These are phyloP conservation scores for Diploptera punctata DNA, from an alignment of 2,888 invertebrate species.

Conservation along the genomic window DNA sequence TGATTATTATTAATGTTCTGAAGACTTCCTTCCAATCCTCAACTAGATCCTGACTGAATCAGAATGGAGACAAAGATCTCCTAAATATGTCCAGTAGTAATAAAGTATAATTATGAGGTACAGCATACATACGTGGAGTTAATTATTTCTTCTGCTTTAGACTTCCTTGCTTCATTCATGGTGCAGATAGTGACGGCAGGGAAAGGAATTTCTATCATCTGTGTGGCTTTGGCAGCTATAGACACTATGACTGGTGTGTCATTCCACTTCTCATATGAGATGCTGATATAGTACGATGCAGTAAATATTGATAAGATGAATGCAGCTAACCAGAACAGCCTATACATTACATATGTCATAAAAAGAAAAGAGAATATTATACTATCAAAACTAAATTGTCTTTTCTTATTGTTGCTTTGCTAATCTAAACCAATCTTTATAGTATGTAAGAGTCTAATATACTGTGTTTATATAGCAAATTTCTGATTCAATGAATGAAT, in stretches of 20 bases:
- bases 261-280: conserved; percentile 75
- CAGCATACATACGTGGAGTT: neutral
- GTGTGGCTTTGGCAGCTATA: conserved; percentile 73
- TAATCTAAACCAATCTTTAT: neutral
- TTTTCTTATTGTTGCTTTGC: neutral
- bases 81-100: too few species aligned
- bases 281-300: conserved; percentile 73
- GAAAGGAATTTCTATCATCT: conserved; percentile 75
- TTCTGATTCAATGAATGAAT: too few species aligned
- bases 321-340: conserved; percentile 75
- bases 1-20: too few species aligned
- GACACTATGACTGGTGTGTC: conserved; percentile 79
- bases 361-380: neutral
- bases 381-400: neutral
- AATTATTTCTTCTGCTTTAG: conserved; percentile 61
- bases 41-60: too few species aligned
- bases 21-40: too few species aligned
- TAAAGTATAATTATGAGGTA: neutral
- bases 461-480: neutral
- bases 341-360: conserved; percentile 51
- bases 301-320: conserved; percentile 69
- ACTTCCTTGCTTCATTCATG: conserved; percentile 77
- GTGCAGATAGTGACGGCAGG: conserved; percentile 87
- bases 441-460: neutral
- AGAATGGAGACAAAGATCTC: too few species aligned